These are phyloP conservation scores for Mya arenaria DNA, from an alignment of 1,140 invertebrate species.

Conservation along the genomic window DNA sequence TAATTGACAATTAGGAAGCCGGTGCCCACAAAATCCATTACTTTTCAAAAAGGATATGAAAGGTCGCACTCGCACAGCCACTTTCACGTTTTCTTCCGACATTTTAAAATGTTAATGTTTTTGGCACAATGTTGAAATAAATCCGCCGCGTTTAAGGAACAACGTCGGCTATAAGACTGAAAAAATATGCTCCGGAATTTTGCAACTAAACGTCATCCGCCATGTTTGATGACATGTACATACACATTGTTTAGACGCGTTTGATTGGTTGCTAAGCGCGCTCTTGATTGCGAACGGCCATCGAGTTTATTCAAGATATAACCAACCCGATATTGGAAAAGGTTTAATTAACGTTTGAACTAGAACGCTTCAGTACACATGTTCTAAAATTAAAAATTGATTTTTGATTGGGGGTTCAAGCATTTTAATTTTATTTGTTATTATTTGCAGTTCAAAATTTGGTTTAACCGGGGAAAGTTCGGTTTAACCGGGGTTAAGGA, in stretches of 20 bases:
- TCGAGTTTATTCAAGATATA: neutral
- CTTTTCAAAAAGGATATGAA: slow-evolving; percentile 83
- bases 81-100: slow-evolving; percentile 84
- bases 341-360: neutral
- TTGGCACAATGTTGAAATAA: slow-evolving; percentile 11
- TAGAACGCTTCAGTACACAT: neutral
- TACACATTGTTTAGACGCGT: slow-evolving; percentile 53
- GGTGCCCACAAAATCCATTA: slow-evolving; percentile 32
- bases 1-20: slow-evolving; percentile 12
- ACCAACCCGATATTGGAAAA: neutral
- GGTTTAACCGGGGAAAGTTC: too few relatives aligned
- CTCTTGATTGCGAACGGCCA: too few relatives aligned
- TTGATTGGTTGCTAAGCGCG: slow-evolving; percentile 70
- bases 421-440: neutral
- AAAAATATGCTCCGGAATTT: slow-evolving; percentile 3
- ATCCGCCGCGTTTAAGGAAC: neutral
- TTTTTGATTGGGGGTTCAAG: neutral
- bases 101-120: slow-evolving; percentile 57
- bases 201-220: slow-evolving; percentile 24
- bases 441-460: neutral
- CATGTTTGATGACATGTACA: slow-evolving; percentile 53
- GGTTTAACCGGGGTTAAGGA: too few relatives aligned
- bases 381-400: neutral
- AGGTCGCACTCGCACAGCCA: slow-evolving; percentile 85
- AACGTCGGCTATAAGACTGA: slow-evolving; percentile 18